Evolutionary conservation across 2,113 vertebrate species (phyloP).

Genomic region (Bujurquina vittata): DNA sequence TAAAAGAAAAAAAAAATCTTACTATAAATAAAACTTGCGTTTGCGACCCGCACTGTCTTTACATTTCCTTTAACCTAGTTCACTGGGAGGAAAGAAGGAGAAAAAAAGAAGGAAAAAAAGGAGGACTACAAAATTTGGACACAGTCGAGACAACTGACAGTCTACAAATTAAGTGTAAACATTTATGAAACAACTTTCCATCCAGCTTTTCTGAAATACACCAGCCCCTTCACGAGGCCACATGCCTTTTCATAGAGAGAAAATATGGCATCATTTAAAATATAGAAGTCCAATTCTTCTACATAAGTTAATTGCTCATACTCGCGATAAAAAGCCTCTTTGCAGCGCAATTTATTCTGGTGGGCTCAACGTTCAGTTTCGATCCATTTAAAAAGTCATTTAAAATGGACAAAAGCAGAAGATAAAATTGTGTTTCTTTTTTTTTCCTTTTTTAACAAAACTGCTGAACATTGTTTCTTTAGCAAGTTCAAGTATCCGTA

Average conservation of each 20-base stretch:
- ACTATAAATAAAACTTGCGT: constrained; percentile 96
- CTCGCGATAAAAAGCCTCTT: constrained; percentile 75
- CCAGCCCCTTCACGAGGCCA: constrained; percentile 80
- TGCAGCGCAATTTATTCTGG: constrained; percentile 68
- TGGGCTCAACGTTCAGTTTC: constrained; percentile 68
- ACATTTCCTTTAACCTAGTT: constrained; percentile 76
- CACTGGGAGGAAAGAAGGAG: constrained; percentile 30
- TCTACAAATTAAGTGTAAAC: constrained; percentile 88
- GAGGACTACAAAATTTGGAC: constrained; percentile 79
- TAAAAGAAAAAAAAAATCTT: constrained; percentile 70
- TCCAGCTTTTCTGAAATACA: constrained; percentile 81
- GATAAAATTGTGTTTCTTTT: constrained; percentile 56
- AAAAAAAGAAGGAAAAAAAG: constrained; percentile 29
- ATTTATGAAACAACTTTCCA: constrained; percentile 80
- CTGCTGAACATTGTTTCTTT: constrained; percentile 69
- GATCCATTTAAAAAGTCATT: constrained; percentile 70
- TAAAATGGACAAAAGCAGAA: constrained; percentile 65
- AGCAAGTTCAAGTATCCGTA: constrained; percentile 83
- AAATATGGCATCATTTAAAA: constrained; percentile 79
- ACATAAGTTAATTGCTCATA: constrained; percentile 81
- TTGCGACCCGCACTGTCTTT: constrained; percentile 87
- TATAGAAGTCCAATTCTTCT: constrained; percentile 83
- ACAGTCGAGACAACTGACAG: constrained; percentile 78
- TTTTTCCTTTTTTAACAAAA: constrained; percentile 43
- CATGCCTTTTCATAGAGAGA: constrained; percentile 80